Evolutionary conservation across 2,113 vertebrate species (phyloP).

Genomic region (Rhynchopsitta pachyrhyncha): DNA sequence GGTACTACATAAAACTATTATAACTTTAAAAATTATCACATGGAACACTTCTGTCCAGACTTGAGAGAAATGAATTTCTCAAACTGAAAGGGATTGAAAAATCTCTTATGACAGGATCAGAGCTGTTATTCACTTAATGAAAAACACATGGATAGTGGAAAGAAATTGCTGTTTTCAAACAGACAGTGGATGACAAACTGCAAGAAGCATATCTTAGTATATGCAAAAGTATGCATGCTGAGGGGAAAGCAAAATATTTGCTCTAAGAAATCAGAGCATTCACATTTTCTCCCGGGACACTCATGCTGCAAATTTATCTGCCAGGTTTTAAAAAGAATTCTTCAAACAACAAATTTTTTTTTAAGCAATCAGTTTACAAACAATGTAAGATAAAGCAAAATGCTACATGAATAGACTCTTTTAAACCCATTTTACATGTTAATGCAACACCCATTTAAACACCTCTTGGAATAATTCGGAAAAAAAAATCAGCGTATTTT

Average conservation of each 20-base stretch:
- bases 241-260: constrained; percentile 55
- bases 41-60: constrained; percentile 50
- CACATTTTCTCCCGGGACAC: constrained; percentile 38
- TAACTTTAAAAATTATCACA: constrained; percentile 60
- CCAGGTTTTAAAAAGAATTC: constrained; percentile 63
- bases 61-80: constrained; percentile 58
- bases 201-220: constrained; percentile 74
- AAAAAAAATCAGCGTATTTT: not conserved
- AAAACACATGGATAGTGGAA: constrained; percentile 54
- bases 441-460: constrained; percentile 5
- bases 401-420: not conserved
- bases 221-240: constrained; percentile 79
- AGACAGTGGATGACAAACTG: constrained; percentile 66
- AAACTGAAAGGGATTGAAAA: constrained; percentile 68
- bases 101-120: constrained; percentile 73
- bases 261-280: constrained; percentile 61
- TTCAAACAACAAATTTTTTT: constrained; percentile 6
- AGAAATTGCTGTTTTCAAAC: constrained; percentile 65
- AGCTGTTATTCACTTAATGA: constrained; percentile 71
- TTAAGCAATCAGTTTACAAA: constrained; percentile 48
- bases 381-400: not conserved
- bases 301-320: constrained; percentile 54
- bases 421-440: not conserved
- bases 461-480: not conserved
- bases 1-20: constrained; percentile 64